A percentile compares a stretch with the other conserved stretches of the same genome.
These are phyloP conservation scores for Nephrotoma guestfalica DNA, from an alignment of 2,888 invertebrate genomes.

Conservation along the genomic window DNA sequence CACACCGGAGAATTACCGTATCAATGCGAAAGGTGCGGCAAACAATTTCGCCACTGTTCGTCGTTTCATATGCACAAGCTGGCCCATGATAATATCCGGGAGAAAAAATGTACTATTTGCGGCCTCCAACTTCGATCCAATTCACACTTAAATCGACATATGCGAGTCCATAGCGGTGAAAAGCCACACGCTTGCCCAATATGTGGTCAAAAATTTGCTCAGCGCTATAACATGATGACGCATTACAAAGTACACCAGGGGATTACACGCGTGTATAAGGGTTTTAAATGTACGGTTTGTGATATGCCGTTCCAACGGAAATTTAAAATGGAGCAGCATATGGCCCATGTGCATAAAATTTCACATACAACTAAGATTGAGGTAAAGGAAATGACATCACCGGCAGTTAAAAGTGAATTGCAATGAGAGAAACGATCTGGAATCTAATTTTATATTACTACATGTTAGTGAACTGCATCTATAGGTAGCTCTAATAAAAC, in stretches of 20 bases:
- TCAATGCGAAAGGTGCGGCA: constrained; percentile 30
- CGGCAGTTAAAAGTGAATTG: not conserved
- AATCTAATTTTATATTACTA: too few relatives aligned
- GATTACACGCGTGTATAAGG: not conserved
- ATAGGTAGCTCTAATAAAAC: too few relatives aligned
- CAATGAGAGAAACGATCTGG: not conserved
- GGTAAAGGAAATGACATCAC: not conserved
- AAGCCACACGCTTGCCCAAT: constrained; percentile 13
- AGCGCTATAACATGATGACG: constrained; percentile 6
- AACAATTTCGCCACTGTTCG: constrained; percentile 31
- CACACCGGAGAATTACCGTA: constrained; percentile 36
- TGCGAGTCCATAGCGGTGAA: constrained; percentile 33
- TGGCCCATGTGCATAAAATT: constrained; percentile 3
- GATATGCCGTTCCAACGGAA: not conserved
- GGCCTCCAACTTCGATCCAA: constrained; percentile 32
- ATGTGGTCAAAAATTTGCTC: constrained; percentile 13
- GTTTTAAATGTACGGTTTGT: not conserved
- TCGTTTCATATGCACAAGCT: constrained; percentile 32
- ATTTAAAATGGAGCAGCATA: constrained; percentile 1
- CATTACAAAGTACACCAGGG: not conserved
- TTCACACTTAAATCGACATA: constrained; percentile 34
- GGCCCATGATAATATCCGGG: constrained; percentile 23
- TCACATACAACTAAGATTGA: not conserved
- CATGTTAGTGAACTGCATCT: too few relatives aligned
- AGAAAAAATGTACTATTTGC: constrained; percentile 24